phyloP scores from a whole-genome alignment of 2,113 vertebrate genomes.

The Synodontis membranacea region DNA sequence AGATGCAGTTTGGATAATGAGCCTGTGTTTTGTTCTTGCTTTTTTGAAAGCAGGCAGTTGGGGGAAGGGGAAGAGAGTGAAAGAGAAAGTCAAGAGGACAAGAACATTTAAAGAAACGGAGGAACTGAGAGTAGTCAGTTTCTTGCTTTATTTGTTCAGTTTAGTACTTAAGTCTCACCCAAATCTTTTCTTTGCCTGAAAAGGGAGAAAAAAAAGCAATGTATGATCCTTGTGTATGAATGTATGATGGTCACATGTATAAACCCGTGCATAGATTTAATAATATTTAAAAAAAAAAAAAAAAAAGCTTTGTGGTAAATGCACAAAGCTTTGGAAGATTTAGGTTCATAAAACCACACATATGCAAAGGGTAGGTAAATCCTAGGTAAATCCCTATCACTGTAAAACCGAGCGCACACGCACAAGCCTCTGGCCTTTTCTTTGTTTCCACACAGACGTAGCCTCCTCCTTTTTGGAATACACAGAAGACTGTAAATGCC shows the following conservation, averaged over 20 bases:
- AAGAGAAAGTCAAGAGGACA: conserved; percentile 5
- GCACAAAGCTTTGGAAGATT: background rate
- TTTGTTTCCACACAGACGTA: conserved; percentile 9
- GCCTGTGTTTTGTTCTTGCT: conserved; percentile 36
- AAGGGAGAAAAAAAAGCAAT: background rate
- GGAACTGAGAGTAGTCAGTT: background rate
- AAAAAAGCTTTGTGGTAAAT: background rate
- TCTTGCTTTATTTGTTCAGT: background rate
- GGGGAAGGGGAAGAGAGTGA: background rate
- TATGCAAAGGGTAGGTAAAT: background rate
- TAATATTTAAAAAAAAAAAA: too few relatives aligned
- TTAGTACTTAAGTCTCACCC: background rate
- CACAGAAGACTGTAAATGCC: background rate
- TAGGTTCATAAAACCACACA: background rate
- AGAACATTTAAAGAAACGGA: background rate
- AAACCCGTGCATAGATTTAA: background rate
- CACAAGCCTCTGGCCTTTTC: background rate
- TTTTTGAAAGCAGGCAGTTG: conserved; percentile 18
- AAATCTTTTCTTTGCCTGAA: conserved; percentile 2
- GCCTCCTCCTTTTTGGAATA: background rate
- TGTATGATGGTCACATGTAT: background rate
- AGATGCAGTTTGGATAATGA: conserved; percentile 45
- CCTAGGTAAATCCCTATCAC: background rate
- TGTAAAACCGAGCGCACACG: background rate
- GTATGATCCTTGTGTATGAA: background rate